Conservation (phyloP, 2,888 invertebrate genomes). For the Cerceris rybyensis region DNA sequence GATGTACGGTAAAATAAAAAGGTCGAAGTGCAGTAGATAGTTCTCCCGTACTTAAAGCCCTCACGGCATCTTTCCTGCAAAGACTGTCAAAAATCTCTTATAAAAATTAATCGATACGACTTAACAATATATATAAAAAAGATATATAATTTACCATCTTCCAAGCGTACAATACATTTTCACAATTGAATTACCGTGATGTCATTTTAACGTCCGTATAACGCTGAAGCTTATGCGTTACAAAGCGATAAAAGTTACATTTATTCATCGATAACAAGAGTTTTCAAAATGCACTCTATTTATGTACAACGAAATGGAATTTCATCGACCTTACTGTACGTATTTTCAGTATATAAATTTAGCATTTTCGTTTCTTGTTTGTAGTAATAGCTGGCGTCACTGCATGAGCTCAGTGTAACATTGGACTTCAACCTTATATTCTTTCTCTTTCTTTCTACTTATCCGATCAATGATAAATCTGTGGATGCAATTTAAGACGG, state of each 20-base stretch:
- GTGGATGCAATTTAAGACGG: neutral
- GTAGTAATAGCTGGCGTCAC: neutral
- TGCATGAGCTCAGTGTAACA: constrained; percentile 30
- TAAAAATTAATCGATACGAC: constrained; percentile 3
- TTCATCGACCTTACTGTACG: neutral
- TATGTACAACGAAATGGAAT: constrained; percentile 23
- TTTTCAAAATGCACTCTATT: constrained; percentile 27
- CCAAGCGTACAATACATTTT: constrained; percentile 69
- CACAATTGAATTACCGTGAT: constrained; percentile 21
- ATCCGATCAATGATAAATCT: constrained; percentile 42
- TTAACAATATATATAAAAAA: constrained; percentile 3
- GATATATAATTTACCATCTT: constrained; percentile 62
- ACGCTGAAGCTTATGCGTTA: constrained; percentile 18
- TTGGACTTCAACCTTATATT: constrained; percentile 41
- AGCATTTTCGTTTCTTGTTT: neutral
- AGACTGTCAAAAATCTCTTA: constrained; percentile 65
- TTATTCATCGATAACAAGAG: constrained; percentile 17
- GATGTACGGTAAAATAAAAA: constrained; percentile 97
- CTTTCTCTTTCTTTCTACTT: constrained; percentile 29
- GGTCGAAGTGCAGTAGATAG: constrained; percentile 95
- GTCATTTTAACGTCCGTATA: constrained; percentile 35
- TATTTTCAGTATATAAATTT: constrained; percentile 18
- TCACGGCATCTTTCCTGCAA: constrained; percentile 72
- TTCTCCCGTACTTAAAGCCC: constrained; percentile 88
- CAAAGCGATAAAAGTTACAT: constrained; percentile 33